Evolutionary conservation across 2,797 vertebrate species (phyloP).

Genomic region (Gambelia wislizenii): DNA sequence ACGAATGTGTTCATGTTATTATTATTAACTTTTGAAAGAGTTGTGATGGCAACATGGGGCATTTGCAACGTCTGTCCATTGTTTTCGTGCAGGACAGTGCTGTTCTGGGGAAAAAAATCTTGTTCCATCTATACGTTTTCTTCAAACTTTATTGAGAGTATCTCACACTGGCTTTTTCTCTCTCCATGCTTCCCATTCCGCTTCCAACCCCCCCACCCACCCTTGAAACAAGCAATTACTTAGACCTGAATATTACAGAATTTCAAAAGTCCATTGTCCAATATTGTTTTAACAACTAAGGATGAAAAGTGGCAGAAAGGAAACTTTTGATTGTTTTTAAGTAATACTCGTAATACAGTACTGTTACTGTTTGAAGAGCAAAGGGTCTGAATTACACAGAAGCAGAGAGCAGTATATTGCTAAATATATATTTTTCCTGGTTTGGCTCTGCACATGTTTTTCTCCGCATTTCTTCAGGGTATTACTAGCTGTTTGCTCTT

Average conservation of each 20-base stretch:
- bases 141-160: neutral
- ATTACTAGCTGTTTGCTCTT: conserved; percentile 25
- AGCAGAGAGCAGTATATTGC: neutral
- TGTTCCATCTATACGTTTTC: neutral
- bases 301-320: neutral
- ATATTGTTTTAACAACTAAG: neutral
- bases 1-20: neutral
- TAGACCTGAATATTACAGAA: neutral
- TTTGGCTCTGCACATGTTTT: conserved; percentile 17
- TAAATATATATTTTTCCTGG: conserved; percentile 13
- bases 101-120: neutral
- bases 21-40: neutral
- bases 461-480: neutral
- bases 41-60: neutral
- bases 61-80: neutral
- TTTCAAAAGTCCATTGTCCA: neutral
- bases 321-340: neutral
- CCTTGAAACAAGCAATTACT: neutral
- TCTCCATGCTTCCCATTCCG: no score
- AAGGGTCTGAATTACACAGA: neutral
- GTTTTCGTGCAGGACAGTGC: no score
- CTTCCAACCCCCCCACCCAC: no score
- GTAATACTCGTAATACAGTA: no score
- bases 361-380: neutral
- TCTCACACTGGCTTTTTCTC: neutral